Base-by-base conservation (phyloP, 2,888 invertebrate species). In the Quadriops clusia region DNA sequence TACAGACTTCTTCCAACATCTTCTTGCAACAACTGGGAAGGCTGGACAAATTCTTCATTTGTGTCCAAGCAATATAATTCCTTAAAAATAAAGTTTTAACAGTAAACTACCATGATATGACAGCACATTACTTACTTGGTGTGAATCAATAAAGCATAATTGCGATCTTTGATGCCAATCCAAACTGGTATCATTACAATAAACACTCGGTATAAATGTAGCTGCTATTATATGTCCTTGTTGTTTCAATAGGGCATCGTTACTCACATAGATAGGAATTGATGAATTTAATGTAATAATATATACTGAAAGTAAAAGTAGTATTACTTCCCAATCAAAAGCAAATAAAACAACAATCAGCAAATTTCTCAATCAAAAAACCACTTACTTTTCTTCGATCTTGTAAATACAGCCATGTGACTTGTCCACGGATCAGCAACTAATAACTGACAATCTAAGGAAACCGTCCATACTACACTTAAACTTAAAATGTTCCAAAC, bases 401-500 rank as follows among this genome's bases (percentile, higher is more conserved):
- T 51, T 0, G 79, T 77, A 40, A 79, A 68, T 9, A 72, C 71
- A 2, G 78, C 81, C 70, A 84, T 75, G 49, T 70, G 68, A 27
- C 69, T 69, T 1, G 77, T 72, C 26, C 67, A 60, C 1, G 72
- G 69, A 56, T 85, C 83, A 7, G 67, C 57, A 5, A 68, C 53
- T 18, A 77, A 50, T 22, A 64, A 53, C 7, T 59, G 47, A 2
- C 70, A 56, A 17, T 58, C 52, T 7, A 74, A 37, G 8, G 65
- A 57, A 3, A 82, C 77, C 18, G 68, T 55, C 84, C 85, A 85
- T 14, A 67, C 63, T 28, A 84, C 62, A 12, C 72, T 65, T n/a
- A 80, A 58, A 1, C 76, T 75, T 28, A 80, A 54, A 9, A 82
- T 58, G 60, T 81, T 78, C 83, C 83, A 83, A 2, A 79, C 76